These are phyloP conservation scores for Lydus trimaculatus DNA, from an alignment of 2,888 invertebrate genomes.

Conservation along the genomic window DNA sequence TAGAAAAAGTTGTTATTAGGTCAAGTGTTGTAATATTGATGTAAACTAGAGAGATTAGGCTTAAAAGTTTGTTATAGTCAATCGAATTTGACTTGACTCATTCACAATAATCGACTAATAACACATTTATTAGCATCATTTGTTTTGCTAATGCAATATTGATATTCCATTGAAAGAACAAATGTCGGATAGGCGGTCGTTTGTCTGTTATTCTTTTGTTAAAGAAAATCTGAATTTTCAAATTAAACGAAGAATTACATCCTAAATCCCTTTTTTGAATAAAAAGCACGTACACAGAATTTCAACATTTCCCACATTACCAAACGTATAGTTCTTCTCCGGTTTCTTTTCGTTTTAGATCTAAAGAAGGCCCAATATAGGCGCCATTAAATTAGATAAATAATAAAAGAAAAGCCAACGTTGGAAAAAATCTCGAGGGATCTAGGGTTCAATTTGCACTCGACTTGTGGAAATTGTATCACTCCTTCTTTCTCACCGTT, in stretches of 20 bases:
- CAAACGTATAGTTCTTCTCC: not conserved
- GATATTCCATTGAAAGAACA: not conserved
- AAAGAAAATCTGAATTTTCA: not conserved
- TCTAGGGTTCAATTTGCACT: constrained; percentile 42
- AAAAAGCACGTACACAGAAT: not conserved
- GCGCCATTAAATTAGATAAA: constrained; percentile 40
- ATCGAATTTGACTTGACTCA: too few relatives aligned
- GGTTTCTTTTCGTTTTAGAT: not conserved
- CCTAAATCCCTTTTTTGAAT: not conserved
- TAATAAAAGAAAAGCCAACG: constrained; percentile 37
- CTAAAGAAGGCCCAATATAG: constrained; percentile 7
- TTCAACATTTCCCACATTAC: not conserved
- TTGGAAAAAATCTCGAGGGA: constrained; percentile 36
- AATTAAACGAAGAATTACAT: not conserved
- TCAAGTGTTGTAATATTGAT: not conserved
- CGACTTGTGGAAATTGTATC: constrained; percentile 32
- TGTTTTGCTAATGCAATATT: too few relatives aligned
- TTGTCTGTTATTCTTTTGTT: not conserved
- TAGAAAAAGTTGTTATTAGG: not conserved
- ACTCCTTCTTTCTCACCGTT: not conserved
- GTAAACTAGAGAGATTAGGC: too few relatives aligned
- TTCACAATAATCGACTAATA: too few relatives aligned
- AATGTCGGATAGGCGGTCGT: not conserved
- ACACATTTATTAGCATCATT: too few relatives aligned
- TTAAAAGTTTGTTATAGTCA: too few relatives aligned